phyloP scores from a whole-genome alignment of 1,140 invertebrate species.

The Diploscapter pachys region DNA sequence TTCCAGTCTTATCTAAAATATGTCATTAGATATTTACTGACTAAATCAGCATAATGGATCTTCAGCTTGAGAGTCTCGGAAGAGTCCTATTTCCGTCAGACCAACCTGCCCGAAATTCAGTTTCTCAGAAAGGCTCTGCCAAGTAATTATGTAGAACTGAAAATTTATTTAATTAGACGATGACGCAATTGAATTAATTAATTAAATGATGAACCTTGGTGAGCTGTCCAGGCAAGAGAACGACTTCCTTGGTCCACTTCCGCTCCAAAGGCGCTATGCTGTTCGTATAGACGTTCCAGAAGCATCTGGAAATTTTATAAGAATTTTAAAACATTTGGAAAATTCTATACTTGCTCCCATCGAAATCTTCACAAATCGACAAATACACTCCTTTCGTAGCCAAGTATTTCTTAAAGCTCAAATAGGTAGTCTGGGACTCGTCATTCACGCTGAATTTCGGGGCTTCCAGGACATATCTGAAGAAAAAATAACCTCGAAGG shows the following conservation, averaged over 20 bases:
- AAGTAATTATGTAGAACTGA: slow-evolving; percentile 36
- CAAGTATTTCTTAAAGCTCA: slow-evolving; percentile 33
- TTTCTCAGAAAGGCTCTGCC: slow-evolving; percentile 15
- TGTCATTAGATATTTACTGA: no score
- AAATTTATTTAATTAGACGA: slow-evolving; percentile 7
- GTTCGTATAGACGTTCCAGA: slow-evolving; percentile 33
- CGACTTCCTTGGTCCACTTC: slow-evolving; percentile 33
- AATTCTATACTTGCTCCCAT: slow-evolving; percentile 19
- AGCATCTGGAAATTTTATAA: slow-evolving; percentile 21
- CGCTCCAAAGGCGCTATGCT: slow-evolving; percentile 19
- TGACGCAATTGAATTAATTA: neutral
- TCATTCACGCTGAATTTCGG: slow-evolving; percentile 23
- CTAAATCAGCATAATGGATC: no score
- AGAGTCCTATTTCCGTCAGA: slow-evolving; percentile 32
- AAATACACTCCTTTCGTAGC: slow-evolving; percentile 31
- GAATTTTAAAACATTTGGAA: slow-evolving; percentile 3
- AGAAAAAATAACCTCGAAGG: no score
- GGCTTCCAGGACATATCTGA: slow-evolving; percentile 14
- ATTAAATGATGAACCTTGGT: slow-evolving; percentile 24
- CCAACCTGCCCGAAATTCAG: slow-evolving; percentile 38
- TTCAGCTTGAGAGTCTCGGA: neutral
- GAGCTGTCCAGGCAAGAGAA: slow-evolving; percentile 16
- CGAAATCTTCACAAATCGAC: slow-evolving; percentile 22
- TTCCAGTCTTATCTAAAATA: no score
- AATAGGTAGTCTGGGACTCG: slow-evolving; percentile 24